Base-by-base conservation (phyloP, 2,113 vertebrate species). In the Polypterus bichir region DNA sequence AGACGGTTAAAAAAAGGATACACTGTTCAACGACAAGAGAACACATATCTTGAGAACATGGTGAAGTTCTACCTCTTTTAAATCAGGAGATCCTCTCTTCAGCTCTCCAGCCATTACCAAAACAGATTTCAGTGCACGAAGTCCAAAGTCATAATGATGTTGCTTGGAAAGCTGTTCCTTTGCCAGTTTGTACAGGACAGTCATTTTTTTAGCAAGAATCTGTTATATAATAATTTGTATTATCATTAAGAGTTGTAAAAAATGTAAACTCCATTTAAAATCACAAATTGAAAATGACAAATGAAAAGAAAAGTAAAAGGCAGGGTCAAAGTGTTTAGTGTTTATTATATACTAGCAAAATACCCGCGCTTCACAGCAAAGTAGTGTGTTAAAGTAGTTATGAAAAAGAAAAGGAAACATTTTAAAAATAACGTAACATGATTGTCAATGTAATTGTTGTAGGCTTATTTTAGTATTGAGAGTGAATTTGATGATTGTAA, bases 151-250 rank as follows among this genome's bases (percentile, higher is more conserved):
- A 54, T 99, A 99, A 74, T 99, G 95, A 57, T 92, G 88, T 60
- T 99, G 96, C 65, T 97, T 97, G 49, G 95, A 98, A 64, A 99
- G 88, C 72, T 97, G 96, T 63, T 97, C 92, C 57, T 77, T 85
- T 4, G 93, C 89, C 73, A 97, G 73, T 65, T 94, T 97, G 64
- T 99, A 99, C n/a, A 99, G 74, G 1, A 97, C 95, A 0, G 95
- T 98, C 96, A 98, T 98, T 86, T 99, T 99, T 71, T 93, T 97
- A 61, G 96, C 95, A 74, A 99, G 81, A 1, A 85, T 77, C 96
- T 99, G 59, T 60, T 64, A 27, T 27, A 27, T 27, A 27, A 27
- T 27, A 27, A 27, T 27, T 27, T 27, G 27, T 27, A 27, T 55
- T 48, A 7, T 4, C 44, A 45, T 44, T 54, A 7, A 44, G 2